Percentiles rank a stretch among this genome's conserved stretches.
Conservation (phyloP, 2,888 invertebrate genomes). For the Monochamus alternatus region DNA sequence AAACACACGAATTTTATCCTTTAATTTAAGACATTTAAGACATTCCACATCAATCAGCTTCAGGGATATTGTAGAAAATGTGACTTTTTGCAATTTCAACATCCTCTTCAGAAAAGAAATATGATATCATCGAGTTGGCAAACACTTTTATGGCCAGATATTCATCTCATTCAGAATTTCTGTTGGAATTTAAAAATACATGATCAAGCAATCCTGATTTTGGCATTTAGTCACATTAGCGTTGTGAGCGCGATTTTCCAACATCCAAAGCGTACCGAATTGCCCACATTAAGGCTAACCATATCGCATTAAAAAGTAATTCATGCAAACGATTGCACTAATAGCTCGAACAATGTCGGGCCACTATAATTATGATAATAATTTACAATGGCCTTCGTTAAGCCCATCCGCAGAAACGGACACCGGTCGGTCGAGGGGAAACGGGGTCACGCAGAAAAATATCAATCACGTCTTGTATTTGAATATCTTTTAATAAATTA, state of each 20-base stretch:
- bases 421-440: not conserved
- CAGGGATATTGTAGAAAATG: too few relatives aligned
- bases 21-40: too few relatives aligned
- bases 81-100: too few relatives aligned
- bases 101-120: too few relatives aligned
- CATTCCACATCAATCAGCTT: too few relatives aligned
- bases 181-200: too few relatives aligned
- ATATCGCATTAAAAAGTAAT: slow-evolving; percentile 25
- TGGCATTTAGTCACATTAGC: not conserved
- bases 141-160: too few relatives aligned
- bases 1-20: too few relatives aligned
- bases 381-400: slow-evolving; percentile 27
- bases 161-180: too few relatives aligned
- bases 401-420: not conserved
- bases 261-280: not conserved
- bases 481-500: slow-evolving; percentile 10
- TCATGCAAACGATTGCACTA: slow-evolving; percentile 11
- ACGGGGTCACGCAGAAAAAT: not conserved
- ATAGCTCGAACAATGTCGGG: not conserved
- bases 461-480: not conserved
- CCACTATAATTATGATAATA: slow-evolving; percentile 29
- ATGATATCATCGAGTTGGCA: too few relatives aligned
- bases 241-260: not conserved
- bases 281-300: slow-evolving; percentile 7
- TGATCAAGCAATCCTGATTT: too few relatives aligned